Evolutionary conservation across 1,140 invertebrate species (phyloP).

Genomic region (Cotesia vestalis): DNA sequence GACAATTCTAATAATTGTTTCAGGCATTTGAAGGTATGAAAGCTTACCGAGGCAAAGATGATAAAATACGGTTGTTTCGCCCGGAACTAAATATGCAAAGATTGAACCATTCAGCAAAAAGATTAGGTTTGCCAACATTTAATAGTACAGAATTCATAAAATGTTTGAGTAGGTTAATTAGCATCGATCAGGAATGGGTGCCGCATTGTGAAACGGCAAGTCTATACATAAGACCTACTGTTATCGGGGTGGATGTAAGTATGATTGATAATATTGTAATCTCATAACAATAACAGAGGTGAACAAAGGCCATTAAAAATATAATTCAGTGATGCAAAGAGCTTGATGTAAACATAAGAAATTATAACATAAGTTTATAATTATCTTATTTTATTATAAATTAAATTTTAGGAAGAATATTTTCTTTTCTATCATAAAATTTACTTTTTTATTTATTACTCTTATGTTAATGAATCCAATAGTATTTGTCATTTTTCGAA

Average conservation of each 20-base stretch:
- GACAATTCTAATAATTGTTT: slow-evolving; percentile 45
- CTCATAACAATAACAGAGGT: slow-evolving; percentile 20
- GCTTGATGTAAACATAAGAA: neutral
- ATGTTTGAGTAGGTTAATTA: slow-evolving; percentile 86
- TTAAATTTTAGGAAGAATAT: too few species aligned
- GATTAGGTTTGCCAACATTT: slow-evolving; percentile 91
- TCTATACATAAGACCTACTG: slow-evolving; percentile 94
- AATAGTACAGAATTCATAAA: slow-evolving; percentile 87
- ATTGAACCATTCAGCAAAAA: slow-evolving; percentile 85
- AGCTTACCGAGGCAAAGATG: slow-evolving; percentile 93
- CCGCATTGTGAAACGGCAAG: slow-evolving; percentile 88
- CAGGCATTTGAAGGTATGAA: slow-evolving; percentile 99
- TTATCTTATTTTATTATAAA: neutral
- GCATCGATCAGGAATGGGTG: slow-evolving; percentile 97
- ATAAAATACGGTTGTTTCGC: slow-evolving; percentile 92
- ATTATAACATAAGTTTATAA: neutral
- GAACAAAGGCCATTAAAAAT: slow-evolving; percentile 31
- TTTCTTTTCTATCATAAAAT: too few species aligned
- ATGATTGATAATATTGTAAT: slow-evolving; percentile 29
- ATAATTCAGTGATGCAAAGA: slow-evolving; percentile 3
- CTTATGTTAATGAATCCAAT: too few species aligned
- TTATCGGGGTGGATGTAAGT: slow-evolving; percentile 96
- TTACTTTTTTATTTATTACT: too few species aligned
- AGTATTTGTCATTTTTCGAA: too few species aligned
- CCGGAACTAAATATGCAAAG: slow-evolving; percentile 95